Evolutionary conservation across 1,140 invertebrate species (phyloP).

Genomic region (Apis laboriosa): DNA sequence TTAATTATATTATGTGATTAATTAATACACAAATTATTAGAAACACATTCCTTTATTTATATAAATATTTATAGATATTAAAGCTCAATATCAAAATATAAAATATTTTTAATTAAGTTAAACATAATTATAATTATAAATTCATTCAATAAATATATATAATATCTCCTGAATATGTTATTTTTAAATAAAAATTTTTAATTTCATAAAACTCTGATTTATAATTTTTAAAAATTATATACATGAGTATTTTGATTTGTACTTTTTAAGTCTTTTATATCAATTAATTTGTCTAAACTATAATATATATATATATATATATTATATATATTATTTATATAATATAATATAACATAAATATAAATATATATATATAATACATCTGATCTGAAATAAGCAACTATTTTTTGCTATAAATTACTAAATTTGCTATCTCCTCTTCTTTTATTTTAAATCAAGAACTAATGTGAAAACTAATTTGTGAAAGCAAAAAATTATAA

Average conservation of each 20-base stretch:
- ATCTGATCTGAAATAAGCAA: too few species aligned
- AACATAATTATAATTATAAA: background rate
- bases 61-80: conserved; percentile 26
- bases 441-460: too few species aligned
- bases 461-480: too few species aligned
- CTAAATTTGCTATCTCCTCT: too few species aligned
- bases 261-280: conserved; percentile 10
- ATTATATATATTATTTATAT: background rate
- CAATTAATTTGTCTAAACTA: background rate
- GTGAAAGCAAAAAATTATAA: too few species aligned
- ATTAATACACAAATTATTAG: conserved; percentile 1
- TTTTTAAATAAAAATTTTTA: conserved; percentile 25
- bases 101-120: background rate
- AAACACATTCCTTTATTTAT: conserved; percentile 17
- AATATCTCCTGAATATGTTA: too few species aligned
- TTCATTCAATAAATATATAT: conserved; percentile 10
- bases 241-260: conserved; percentile 10
- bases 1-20: background rate
- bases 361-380: too few species aligned
- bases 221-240: background rate
- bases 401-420: too few species aligned
- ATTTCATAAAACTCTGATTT: background rate
- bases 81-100: conserved; percentile 44
- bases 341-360: too few species aligned
- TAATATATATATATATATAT: background rate